Evolutionary conservation across 2,113 vertebrate genomes (phyloP), one percentile per base, ranked within the genome.

Genomic region (Epinephelus fuscoguttatus): DNA sequence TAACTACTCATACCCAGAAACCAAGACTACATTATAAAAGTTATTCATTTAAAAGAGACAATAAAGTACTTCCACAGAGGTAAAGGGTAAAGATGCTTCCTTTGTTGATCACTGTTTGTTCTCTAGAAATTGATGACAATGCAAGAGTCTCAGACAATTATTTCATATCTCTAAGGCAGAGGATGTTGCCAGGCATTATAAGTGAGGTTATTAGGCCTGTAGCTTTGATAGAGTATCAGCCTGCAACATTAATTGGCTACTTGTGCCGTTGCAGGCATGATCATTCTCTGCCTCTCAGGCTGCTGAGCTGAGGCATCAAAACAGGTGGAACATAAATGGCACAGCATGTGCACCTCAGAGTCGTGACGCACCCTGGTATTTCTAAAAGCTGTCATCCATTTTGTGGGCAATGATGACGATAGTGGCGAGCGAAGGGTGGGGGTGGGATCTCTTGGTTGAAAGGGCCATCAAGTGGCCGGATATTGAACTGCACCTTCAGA

Each of bases 381-480:
- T 91, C 93, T 94, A 92, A 94, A 94, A 90, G 92, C 90, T 92
- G 94, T 95, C 95, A 95, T 95, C 95, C 95, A 95, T 95, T 95
- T 95, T 95, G 95, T 95, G 90, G 93, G 85, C 89, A 92, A 94
- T 88, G 94, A 95, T 88, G 92, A 92, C 90, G 93, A 83, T 84
- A 69, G 90, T 83, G 80, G 92, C 64, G 21, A 80, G 82, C 84
- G 79, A 76, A 72, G 74, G 56, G 27, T 33, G 64, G 66, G 75
- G 79, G 76, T 45, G n/a, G 45, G 49, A 92, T 93, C 75, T 78
- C 75, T 92, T 88, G 91, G 91, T 60, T 81, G 78, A 88, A 95
- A 93, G 95, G 85, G 94, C 86, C 94, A 93, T 92, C 95, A 82
- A 87, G 95, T 94, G 95, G 94, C 11, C 9, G 8, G 27, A 64